Conservation (phyloP, 92 coral and sea anemone genomes). For the Siderastrea siderea region DNA sequence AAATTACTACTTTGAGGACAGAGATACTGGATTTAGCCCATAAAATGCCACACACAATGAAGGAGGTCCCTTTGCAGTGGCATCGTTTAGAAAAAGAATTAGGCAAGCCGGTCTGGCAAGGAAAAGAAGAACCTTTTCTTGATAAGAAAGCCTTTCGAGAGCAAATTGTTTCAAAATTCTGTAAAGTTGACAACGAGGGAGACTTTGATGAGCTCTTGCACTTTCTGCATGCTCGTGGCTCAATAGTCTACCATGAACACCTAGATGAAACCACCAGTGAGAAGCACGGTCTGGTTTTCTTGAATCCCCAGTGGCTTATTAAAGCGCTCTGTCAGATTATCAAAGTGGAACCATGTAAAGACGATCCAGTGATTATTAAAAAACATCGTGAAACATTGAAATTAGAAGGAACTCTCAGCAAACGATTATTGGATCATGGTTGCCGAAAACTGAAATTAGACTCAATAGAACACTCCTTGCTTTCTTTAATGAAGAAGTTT, state of each 20-base stretch:
- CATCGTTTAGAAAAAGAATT: slow-evolving; percentile 7
- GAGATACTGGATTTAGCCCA: neutral
- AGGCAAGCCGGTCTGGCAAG: neutral
- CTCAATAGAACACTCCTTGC: neutral
- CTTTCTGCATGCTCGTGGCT: slow-evolving; percentile 10
- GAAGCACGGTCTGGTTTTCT: too few species aligned
- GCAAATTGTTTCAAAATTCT: neutral
- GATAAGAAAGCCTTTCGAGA: neutral
- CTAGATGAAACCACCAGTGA: neutral
- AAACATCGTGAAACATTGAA: neutral
- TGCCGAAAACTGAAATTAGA: neutral
- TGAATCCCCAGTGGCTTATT: too few species aligned
- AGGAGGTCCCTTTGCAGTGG: neutral
- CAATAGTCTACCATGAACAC: slow-evolving; percentile 3
- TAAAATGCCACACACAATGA: neutral
- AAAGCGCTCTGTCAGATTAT: neutral
- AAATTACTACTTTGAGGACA: neutral
- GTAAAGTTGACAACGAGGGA: neutral
- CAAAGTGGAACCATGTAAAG: neutral
- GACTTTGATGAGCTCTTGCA: slow-evolving; percentile 6
- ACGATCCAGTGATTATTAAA: neutral
- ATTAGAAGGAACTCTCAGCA: neutral
- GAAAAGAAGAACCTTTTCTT: neutral
- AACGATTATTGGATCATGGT: neutral
- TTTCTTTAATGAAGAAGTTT: slow-evolving; percentile 7